Base-by-base conservation (phyloP, 1,140 invertebrate species). In the Drosophila oshimai region DNA sequence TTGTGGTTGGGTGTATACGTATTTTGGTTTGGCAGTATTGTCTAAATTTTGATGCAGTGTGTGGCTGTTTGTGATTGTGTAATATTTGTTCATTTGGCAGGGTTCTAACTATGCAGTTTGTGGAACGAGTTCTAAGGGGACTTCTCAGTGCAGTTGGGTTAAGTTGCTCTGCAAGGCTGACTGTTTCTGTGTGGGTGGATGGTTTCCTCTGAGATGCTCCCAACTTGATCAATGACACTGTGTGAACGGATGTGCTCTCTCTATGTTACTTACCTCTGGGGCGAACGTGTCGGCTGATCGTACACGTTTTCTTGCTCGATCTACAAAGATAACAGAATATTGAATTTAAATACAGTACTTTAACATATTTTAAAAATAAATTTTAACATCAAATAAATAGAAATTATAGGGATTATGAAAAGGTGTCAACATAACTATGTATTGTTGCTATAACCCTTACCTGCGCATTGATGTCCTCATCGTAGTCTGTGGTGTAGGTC, bases 181-280 rank as follows among this genome's bases (percentile, higher is more conserved):
- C 62, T 65, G 57, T 65, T 64, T 65, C 20, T 50, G 18, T 29
- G 22, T 36, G 22, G 10, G 54, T 47, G n/a, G 6, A 62, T 39
- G 39, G n/a, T 15, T 64, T 39, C 4, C 57, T 10, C 22, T 33
- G n/a, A 24, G 20, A 39, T 45, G 39, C 12, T 24, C 54, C 31
- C 17, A 50, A 15, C 20, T 24, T 39, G 15, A 49, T 15, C 12
- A 29, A 47, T 29, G 41, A 29, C 13, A 4, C 24, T 24, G 26
- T 39, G 24, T 28, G 13, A 20, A 6, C 9, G 20, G 5, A 3
- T 20, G 33, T 24, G 6, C 6, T 39, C 15, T 4, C 6, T 39
- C 15, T 4, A 20, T 20, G 18, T 12, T 45, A 86, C 89, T 87
- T 91, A 93, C 92, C 91, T 91, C 61, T 91, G 89, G 9, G 89